Evolutionary conservation across 1,140 invertebrate genomes (phyloP).

Genomic region (Ips nitidus): DNA sequence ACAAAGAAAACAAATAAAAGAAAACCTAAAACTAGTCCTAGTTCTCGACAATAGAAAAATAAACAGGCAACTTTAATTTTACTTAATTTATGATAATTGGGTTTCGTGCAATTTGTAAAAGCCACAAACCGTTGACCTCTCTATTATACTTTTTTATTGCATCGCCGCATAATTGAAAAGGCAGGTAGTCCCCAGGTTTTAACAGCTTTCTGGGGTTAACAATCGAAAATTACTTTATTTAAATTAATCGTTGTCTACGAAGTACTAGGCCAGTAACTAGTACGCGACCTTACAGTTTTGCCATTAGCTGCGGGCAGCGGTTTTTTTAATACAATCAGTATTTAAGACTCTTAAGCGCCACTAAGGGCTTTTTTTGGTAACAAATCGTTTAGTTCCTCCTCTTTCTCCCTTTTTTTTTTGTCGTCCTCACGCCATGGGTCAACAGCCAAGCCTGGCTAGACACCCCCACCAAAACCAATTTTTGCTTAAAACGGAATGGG

Average conservation of each 20-base stretch:
- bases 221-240: conserved; percentile 8
- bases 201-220: conserved; percentile 2
- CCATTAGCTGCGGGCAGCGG: too few relatives aligned
- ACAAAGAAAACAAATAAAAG: too few relatives aligned
- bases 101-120: conserved; percentile 1
- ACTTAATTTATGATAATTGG: neutral
- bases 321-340: too few relatives aligned
- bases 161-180: conserved; percentile 10
- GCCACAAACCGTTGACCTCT: conserved; percentile 6
- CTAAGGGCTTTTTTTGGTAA: too few relatives aligned
- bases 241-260: conserved; percentile 6
- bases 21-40: too few relatives aligned
- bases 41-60: too few relatives aligned
- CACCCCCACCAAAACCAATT: conserved; percentile 15
- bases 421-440: conserved; percentile 2
- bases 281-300: too few relatives aligned
- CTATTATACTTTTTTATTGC: conserved; percentile 6
- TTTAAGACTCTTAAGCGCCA: too few relatives aligned
- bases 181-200: conserved; percentile 5
- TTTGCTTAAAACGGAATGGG: conserved; percentile 19
- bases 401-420: too few relatives aligned
- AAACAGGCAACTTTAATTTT: too few relatives aligned
- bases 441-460: conserved; percentile 25
- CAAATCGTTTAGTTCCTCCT: too few relatives aligned
- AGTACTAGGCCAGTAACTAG: too few relatives aligned